Conservation (phyloP, 2,888 invertebrate genomes). For the Synergus itoensis region DNA sequence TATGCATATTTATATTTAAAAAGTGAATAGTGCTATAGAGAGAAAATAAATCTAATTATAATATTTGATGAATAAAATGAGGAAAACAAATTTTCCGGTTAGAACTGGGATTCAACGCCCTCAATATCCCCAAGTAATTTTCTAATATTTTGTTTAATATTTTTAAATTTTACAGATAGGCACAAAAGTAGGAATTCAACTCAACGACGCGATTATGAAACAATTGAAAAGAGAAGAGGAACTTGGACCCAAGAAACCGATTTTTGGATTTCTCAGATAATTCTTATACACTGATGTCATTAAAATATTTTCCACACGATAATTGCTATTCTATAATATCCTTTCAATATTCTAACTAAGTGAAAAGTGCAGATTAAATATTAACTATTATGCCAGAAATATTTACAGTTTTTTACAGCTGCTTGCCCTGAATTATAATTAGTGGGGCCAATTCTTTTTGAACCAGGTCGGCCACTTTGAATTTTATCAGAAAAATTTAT, state of each 20-base stretch:
- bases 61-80: too few species aligned
- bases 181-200: conserved; percentile 83
- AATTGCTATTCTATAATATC: background rate
- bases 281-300: conserved; percentile 1
- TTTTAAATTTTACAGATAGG: conserved; percentile 80
- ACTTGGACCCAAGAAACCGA: conserved; percentile 74
- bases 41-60: too few species aligned
- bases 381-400: too few species aligned
- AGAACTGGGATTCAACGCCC: background rate
- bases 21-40: too few species aligned
- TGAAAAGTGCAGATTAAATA: too few species aligned
- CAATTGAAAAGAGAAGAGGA: conserved; percentile 83
- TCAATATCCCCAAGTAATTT: background rate
- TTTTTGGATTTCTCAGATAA: conserved; percentile 78
- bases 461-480: too few species aligned
- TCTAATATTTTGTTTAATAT: conserved; percentile 38
- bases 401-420: too few species aligned
- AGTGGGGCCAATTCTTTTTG: too few species aligned
- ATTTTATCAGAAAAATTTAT: too few species aligned
- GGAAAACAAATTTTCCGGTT: too few species aligned
- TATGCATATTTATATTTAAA: too few species aligned
- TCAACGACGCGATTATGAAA: conserved; percentile 84
- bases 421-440: too few species aligned
- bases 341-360: background rate
- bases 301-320: background rate